These are phyloP conservation scores for Lineus longissimus DNA, from an alignment of 1,140 invertebrate genomes.

Conservation along the genomic window DNA sequence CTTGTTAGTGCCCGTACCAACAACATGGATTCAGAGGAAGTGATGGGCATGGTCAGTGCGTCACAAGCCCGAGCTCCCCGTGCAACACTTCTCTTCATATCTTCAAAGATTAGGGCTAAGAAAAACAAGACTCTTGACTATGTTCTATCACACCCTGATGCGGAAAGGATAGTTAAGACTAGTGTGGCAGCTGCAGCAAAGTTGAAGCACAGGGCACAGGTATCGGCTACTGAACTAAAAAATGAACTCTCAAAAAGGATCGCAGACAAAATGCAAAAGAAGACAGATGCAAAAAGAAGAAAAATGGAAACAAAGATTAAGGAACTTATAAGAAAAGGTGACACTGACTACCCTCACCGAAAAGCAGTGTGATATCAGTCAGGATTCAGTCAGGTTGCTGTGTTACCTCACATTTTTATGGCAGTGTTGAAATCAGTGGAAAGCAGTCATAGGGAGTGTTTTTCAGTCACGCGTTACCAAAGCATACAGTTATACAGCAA, in stretches of 20 bases:
- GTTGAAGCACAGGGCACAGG: background rate
- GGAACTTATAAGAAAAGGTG: background rate
- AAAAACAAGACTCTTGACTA: slow-evolving; percentile 16
- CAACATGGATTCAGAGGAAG: slow-evolving; percentile 20
- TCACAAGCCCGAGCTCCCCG: slow-evolving; percentile 10
- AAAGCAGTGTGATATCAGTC: no score
- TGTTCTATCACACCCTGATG: background rate
- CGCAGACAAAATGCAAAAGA: background rate
- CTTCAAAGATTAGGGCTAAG: slow-evolving; percentile 15
- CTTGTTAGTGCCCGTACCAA: slow-evolving; percentile 11
- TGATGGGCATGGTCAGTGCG: slow-evolving; percentile 22
- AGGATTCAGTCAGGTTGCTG: no score
- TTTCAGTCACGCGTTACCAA: no score
- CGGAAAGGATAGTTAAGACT: background rate
- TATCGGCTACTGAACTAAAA: background rate
- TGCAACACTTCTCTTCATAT: slow-evolving; percentile 16
- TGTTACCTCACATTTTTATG: no score
- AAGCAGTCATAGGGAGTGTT: no score
- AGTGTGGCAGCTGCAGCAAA: background rate
- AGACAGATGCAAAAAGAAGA: background rate
- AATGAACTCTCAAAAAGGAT: background rate
- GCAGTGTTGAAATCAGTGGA: no score
- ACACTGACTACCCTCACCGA: no score
- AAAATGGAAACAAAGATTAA: background rate
- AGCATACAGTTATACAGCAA: no score